Conservation (phyloP, 1,140 invertebrate genomes). For the Pogonomyrmex barbatus region DNA sequence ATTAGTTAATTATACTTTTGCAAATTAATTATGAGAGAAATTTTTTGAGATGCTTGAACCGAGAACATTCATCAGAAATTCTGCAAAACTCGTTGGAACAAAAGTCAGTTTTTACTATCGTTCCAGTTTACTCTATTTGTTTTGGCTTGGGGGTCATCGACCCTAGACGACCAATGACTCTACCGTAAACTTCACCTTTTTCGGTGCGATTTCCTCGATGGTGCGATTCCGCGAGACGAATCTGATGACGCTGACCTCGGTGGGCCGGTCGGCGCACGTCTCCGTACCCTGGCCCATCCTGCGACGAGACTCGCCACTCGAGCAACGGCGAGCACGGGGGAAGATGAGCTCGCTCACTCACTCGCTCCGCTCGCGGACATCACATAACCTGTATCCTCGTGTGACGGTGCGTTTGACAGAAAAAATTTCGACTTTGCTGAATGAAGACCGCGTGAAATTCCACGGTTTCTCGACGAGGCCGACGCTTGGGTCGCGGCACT, state of each 20-base stretch:
- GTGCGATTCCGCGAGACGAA: slow-evolving; percentile 85
- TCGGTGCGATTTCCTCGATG: slow-evolving; percentile 85
- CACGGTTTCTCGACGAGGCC: neutral
- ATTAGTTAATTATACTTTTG: neutral
- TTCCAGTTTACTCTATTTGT: slow-evolving; percentile 75
- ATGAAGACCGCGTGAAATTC: slow-evolving; percentile 42
- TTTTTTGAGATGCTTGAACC: too few relatives aligned
- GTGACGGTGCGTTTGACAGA: slow-evolving; percentile 46
- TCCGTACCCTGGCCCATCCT: slow-evolving; percentile 85
- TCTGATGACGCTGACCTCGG: slow-evolving; percentile 85
- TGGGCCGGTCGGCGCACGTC: slow-evolving; percentile 82
- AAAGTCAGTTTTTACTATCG: neutral
- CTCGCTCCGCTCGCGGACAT: slow-evolving; percentile 34
- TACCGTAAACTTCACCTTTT: slow-evolving; percentile 80
- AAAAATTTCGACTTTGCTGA: slow-evolving; percentile 65
- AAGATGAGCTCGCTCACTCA: slow-evolving; percentile 38
- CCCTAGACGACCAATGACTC: slow-evolving; percentile 70
- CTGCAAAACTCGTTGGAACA: neutral
- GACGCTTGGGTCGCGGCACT: slow-evolving; percentile 41
- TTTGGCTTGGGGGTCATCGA: slow-evolving; percentile 84
- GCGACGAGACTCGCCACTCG: slow-evolving; percentile 1
- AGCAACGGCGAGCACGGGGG: slow-evolving; percentile 27
- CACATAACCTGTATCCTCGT: slow-evolving; percentile 77
- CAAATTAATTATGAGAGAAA: neutral
- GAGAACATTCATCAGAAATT: too few relatives aligned